Percentiles rank a stretch among this genome's conserved stretches.
Evolutionary conservation across 2,888 invertebrate species (phyloP).

Genomic region (Pheosia gnoma): DNA sequence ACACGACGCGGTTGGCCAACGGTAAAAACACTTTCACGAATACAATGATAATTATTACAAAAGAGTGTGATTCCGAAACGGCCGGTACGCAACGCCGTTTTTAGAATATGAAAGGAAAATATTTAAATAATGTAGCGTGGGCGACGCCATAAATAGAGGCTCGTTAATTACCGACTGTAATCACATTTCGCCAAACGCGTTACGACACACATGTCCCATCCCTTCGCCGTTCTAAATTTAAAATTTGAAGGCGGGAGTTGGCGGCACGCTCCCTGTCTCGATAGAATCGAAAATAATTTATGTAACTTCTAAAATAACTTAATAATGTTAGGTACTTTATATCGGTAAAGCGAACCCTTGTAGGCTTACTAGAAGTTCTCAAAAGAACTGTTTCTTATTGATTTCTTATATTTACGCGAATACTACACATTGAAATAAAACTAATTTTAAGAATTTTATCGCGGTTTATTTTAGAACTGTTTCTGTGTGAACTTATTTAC

Average conservation of each 20-base stretch:
- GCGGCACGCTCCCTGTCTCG: conserved; percentile 72
- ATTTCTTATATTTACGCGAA: too few relatives aligned
- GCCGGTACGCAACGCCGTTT: conserved; percentile 42
- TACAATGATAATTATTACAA: conserved; percentile 73
- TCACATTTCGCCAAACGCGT: conserved; percentile 84
- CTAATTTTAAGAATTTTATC: too few relatives aligned
- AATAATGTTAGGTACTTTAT: neutral
- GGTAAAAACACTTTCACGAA: conserved; percentile 80
- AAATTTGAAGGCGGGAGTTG: conserved; percentile 75
- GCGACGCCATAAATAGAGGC: conserved; percentile 70
- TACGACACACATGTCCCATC: conserved; percentile 83
- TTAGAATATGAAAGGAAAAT: conserved; percentile 63
- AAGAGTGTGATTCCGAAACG: conserved; percentile 66
- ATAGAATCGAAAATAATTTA: conserved; percentile 77
- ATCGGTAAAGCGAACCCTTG: neutral
- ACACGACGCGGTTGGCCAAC: conserved; percentile 78
- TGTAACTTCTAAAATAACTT: conserved; percentile 53
- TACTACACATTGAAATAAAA: too few relatives aligned
- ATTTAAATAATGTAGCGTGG: conserved; percentile 58
- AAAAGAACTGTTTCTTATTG: too few relatives aligned
- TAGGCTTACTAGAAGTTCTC: neutral
- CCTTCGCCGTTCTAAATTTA: conserved; percentile 83
- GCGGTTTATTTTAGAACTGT: too few relatives aligned
- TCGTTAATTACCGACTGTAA: conserved; percentile 82
- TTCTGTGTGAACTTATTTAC: too few relatives aligned